Conservation (phyloP, 2,888 invertebrate species). For the Lepidochitona cinerea region DNA sequence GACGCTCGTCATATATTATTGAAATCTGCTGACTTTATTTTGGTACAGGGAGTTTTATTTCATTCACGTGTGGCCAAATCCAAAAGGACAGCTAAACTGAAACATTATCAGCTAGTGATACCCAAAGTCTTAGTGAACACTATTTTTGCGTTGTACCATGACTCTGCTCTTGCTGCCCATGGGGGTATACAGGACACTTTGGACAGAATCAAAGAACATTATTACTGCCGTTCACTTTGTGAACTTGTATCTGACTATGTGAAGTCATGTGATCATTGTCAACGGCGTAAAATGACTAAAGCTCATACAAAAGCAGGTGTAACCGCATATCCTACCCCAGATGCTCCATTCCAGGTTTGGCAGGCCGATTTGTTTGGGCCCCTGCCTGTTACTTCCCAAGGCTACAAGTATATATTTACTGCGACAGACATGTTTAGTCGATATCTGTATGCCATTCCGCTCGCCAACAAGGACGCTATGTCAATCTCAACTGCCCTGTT, state of each 20-base stretch:
- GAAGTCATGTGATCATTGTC: conserved; percentile 11
- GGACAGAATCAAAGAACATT: conserved; percentile 14
- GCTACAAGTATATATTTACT: background rate
- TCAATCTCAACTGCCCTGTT: background rate
- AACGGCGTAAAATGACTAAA: conserved; percentile 8
- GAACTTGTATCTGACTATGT: background rate
- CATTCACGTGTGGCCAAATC: conserved; percentile 12
- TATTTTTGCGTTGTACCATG: conserved; percentile 1
- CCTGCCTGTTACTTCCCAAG: background rate
- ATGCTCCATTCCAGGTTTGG: background rate
- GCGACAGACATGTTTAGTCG: background rate
- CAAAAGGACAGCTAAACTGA: conserved; percentile 7
- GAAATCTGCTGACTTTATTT: conserved; percentile 2
- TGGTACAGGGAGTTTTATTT: background rate
- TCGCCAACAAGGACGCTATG: conserved; percentile 1
- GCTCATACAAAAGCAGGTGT: conserved; percentile 1
- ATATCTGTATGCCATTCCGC: background rate
- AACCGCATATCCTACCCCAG: background rate
- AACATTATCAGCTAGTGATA: conserved; percentile 14
- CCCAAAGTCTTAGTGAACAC: background rate
- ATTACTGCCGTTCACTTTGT: background rate
- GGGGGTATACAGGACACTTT: conserved; percentile 13
- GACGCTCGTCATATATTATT: conserved; percentile 14
- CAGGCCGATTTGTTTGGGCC: background rate
- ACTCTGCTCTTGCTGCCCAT: conserved; percentile 14